These are phyloP conservation scores for Pelobates cultripes DNA, from an alignment of 2,797 vertebrate genomes.

Conservation along the genomic window DNA sequence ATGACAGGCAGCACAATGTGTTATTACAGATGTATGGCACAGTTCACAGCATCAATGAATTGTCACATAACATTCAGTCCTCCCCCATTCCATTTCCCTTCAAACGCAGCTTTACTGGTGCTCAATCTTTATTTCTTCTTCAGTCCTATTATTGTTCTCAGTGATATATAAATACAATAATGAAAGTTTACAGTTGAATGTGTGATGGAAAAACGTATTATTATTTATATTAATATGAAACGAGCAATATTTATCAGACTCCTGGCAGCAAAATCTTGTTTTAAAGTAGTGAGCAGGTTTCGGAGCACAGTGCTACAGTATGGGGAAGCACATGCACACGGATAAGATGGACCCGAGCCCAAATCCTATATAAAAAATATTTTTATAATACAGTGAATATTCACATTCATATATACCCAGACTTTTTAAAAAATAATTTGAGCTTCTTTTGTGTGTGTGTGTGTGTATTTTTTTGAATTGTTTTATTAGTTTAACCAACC, in stretches of 20 bases:
- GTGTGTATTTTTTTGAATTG: too few species aligned
- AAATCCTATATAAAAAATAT: too few species aligned
- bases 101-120: slow-evolving; percentile 28
- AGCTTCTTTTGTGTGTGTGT: too few species aligned
- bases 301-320: neutral
- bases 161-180: slow-evolving; percentile 35
- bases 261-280: neutral
- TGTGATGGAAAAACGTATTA: slow-evolving; percentile 28
- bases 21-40: slow-evolving; percentile 56
- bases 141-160: slow-evolving; percentile 25
- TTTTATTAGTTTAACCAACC: too few species aligned
- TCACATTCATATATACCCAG: too few species aligned
- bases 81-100: slow-evolving; percentile 36
- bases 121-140: slow-evolving; percentile 46
- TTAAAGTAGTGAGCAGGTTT: neutral
- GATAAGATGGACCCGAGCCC: too few species aligned
- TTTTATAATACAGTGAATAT: too few species aligned
- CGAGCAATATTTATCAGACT: slow-evolving; percentile 12
- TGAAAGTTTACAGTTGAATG: slow-evolving; percentile 27
- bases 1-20: slow-evolving; percentile 76
- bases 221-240: slow-evolving; percentile 24
- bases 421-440: too few species aligned
- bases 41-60: slow-evolving; percentile 52
- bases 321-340: too few species aligned
- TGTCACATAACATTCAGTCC: slow-evolving; percentile 48